Evolutionary conservation across 2,888 invertebrate genomes (phyloP).

Genomic region (Apamea anceps): DNA sequence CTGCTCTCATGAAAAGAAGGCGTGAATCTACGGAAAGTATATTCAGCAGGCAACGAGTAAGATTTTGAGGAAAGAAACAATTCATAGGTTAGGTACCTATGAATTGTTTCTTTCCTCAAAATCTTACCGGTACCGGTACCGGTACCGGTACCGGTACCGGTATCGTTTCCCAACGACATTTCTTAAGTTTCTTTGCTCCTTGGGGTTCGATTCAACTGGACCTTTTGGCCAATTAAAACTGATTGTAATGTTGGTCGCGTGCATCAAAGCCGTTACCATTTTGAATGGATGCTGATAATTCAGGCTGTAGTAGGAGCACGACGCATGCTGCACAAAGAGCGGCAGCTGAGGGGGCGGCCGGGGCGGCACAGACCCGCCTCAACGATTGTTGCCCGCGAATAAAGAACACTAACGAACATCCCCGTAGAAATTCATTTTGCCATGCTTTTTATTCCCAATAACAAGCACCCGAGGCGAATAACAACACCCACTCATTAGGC

Average conservation of each 20-base stretch:
- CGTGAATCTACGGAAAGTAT: no score
- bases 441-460: constrained; percentile 68
- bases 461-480: constrained; percentile 47
- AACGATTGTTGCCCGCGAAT: constrained; percentile 72
- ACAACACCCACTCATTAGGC: constrained; percentile 54
- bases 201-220: neutral
- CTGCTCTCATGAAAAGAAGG: no score
- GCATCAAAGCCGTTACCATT: constrained; percentile 49
- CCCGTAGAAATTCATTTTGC: constrained; percentile 68
- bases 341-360: constrained; percentile 77
- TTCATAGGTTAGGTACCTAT: no score
- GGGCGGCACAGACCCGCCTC: constrained; percentile 82
- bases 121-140: no score
- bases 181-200: neutral
- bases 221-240: neutral
- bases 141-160: no score
- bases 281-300: constrained; percentile 53
- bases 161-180: neutral
- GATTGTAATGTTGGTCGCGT: constrained; percentile 54
- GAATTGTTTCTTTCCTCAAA: no score
- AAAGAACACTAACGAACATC: constrained; percentile 67
- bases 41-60: neutral
- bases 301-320: constrained; percentile 42
- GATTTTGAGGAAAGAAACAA: neutral
- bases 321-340: constrained; percentile 69